A percentile compares a stretch with the other conserved stretches of the same genome.
Conservation (phyloP, 2,113 vertebrate genomes). For the Mugil cephalus region DNA sequence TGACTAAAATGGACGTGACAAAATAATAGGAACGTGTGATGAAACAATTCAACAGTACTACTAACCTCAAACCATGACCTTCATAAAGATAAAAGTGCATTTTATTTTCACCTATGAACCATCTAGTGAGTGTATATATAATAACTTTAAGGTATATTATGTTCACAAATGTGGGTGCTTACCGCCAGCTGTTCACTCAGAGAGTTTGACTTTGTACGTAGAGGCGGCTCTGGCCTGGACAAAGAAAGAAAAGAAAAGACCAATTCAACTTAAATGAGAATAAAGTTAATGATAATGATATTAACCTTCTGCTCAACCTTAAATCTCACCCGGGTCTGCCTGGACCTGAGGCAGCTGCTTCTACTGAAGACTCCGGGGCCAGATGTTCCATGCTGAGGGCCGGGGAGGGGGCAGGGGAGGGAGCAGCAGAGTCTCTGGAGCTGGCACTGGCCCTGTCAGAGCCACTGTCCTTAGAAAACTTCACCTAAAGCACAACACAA, state of each 20-base stretch:
- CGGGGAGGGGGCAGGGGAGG: conserved; percentile 91
- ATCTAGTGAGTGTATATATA: no score
- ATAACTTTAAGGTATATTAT: no score
- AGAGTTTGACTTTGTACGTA: conserved; percentile 91
- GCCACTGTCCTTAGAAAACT: conserved; percentile 87
- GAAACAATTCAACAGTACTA: no score
- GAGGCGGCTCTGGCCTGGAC: conserved; percentile 86
- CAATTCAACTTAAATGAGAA: neutral
- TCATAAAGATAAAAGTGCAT: no score
- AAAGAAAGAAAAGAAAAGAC: neutral
- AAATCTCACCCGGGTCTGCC: conserved; percentile 86
- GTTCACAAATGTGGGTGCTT: conserved; percentile 71
- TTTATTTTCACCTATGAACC: no score
- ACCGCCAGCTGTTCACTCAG: conserved; percentile 91
- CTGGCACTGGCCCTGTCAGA: conserved; percentile 84
- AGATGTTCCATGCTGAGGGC: conserved; percentile 85
- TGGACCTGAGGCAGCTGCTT: conserved; percentile 78
- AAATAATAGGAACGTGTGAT: no score
- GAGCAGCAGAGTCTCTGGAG: conserved; percentile 86
- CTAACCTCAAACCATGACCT: no score
- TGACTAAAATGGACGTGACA: no score
- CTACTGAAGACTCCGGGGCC: conserved; percentile 76
- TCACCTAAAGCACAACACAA: conserved; percentile 84
- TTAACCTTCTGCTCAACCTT: neutral
- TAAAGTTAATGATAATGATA: neutral